Base-by-base conservation (phyloP, 1,140 invertebrate genomes). In the Armadillidium nasatum region DNA sequence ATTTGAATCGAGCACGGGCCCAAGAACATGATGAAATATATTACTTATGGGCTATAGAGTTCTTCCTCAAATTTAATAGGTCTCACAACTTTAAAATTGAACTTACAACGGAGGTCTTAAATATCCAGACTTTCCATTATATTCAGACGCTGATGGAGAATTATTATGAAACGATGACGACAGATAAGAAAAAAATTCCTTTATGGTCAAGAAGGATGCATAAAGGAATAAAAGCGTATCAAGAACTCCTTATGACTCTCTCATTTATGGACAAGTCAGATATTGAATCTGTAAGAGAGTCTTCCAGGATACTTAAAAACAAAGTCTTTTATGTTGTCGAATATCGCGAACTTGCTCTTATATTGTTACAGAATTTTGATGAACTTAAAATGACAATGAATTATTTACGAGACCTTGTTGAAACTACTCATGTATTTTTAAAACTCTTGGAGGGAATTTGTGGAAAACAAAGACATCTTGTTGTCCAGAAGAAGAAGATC, bases 1-100 rank as follows among this genome's bases (percentile, higher is more conserved):
- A 87, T 43, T 84, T 94, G 66, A 86, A 88, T 13, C 85, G 90
- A 72, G 87, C 88, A 1, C 88, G 88, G 82, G 88, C 88, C 69
- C 89, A 88, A 78, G 87, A 87, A 68, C 85, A 94, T 83, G 96
- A 98, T 86, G 93, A 96, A 83, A 92, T 92, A 10, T 96, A 96
- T 85, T 97, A 97, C 85, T 86, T 98, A 69, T 97, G 94, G 95
- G 90, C 93, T 9, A 87, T 97, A 82, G 90, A 91, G 83, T 99
- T 98, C 86, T 98, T 98, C 85, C 96, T 98, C 94, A 93, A 97
- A 85, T 98, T 98, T 85, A 97, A 96, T 88, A 89, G 96, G 80
- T 87, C 90, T 82, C 88, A 91, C 82, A 90, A 87, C 68, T 94
- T 95, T 83, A 88, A 93, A 86, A 89, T 96, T 78, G 94, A 95